Conservation (phyloP, 2,797 vertebrate species). For the Danio aesculapii region DNA sequence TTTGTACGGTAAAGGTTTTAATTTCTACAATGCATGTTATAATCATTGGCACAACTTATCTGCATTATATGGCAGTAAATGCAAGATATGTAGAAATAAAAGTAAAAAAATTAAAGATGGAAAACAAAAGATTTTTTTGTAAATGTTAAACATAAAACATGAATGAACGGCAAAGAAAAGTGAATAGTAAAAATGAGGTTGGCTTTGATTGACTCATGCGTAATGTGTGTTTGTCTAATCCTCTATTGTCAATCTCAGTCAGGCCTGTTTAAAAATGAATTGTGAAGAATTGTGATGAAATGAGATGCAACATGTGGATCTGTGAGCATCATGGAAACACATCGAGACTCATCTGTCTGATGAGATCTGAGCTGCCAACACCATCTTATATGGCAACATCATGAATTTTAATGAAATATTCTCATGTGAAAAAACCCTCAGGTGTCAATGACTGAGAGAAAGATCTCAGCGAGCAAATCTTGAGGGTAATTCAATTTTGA, state of each 20-base stretch:
- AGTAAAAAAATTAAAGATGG: too few species aligned
- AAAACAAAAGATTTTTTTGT: too few species aligned
- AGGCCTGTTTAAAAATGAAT: conserved; percentile 13
- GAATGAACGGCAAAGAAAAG: too few species aligned
- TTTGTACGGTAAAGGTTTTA: too few species aligned
- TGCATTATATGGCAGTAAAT: too few species aligned
- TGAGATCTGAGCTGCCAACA: conserved; percentile 26
- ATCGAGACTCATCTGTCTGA: conserved; percentile 13
- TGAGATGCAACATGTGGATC: background rate
- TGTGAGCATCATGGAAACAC: conserved; percentile 21
- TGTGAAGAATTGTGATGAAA: conserved; percentile 7
- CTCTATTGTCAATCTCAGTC: background rate
- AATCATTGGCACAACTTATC: too few species aligned
- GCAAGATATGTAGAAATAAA: too few species aligned
- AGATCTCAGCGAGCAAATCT: conserved; percentile 27
- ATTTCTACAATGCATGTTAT: too few species aligned
- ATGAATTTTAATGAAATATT: conserved; percentile 51
- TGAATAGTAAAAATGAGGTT: background rate
- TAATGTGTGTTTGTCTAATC: background rate
- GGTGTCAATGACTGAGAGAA: conserved; percentile 20
- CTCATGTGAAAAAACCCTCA: conserved; percentile 22
- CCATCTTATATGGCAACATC: conserved; percentile 40
- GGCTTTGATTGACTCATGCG: background rate
- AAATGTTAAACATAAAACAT: too few species aligned
- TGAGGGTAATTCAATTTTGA: conserved; percentile 28